Evolutionary conservation across 37 sponge, comb jelly and placozoan species (phyloP), one percentile per base, ranked within the genome.

Genomic region (Diacarnus erythraeanus): DNA sequence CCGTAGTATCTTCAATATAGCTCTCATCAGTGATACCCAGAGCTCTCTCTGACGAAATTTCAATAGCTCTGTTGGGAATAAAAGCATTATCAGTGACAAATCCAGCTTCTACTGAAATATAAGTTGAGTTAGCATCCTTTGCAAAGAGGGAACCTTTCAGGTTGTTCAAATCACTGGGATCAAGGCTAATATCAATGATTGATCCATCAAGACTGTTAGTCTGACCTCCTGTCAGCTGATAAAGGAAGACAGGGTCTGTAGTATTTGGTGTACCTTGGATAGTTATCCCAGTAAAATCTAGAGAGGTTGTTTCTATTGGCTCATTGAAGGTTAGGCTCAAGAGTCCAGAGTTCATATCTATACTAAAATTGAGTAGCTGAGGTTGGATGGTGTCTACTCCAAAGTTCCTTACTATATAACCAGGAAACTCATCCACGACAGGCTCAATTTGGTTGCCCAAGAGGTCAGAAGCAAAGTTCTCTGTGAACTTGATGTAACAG

Each of bases 401-500:
- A 57, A 82, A 87, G 57, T 30, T 66, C 64, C 70, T 78, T 10
- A 87, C 97, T 6, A 87, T 84, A 75, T 61, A 89, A 2, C 97
- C 97, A 38, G 85, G 88, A 33, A 70, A 61, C 30, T 83, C 58
- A 22, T 79, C 26, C 40, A 33, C 51, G 25, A 78, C 60, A 43
- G 88, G 74, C 3, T 47, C 66, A 64, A 90, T 67, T 5, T 81
- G 88, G 40, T 86, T 84, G 21, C 89, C 85, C 5, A 88, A 80
- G 88, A 96, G 87, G 38, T 96, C 97, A 8, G 37, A 27, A 20
- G 90, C 86, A 63, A 96, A 64, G 47, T 72, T 79, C 18, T 80
- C 65, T 29, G 97, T 92, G 85, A 96, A 87, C 6, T 79, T 64
- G 36, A 96, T 81, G 86, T 96, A 96, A 78, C 97, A 96, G 78